Evolutionary conservation across 2,113 vertebrate species (phyloP).

Genomic region (Tragelaphus scriptus): DNA sequence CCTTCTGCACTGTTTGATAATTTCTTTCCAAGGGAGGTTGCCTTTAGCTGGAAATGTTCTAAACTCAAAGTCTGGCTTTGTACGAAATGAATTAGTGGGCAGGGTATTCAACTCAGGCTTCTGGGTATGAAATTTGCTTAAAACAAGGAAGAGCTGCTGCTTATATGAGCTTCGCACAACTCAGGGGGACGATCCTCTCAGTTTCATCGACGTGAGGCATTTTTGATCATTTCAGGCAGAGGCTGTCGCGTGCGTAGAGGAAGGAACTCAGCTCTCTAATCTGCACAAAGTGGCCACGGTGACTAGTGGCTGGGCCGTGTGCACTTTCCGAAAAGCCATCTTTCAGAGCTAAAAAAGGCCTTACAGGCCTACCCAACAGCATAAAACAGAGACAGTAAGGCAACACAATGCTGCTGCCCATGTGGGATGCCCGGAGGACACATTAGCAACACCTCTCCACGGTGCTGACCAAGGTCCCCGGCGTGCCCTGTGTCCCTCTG

Average conservation of each 20-base stretch:
- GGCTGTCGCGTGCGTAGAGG: fast-evolving
- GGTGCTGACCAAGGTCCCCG: background rate
- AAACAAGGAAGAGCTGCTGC: background rate
- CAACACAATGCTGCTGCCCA: fast-evolving
- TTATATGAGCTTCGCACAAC: fast-evolving
- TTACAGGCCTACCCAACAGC: background rate
- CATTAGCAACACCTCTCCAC: fast-evolving
- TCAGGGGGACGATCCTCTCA: fast-evolving
- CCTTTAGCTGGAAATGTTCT: background rate
- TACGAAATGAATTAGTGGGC: background rate
- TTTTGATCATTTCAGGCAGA: background rate
- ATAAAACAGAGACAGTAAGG: background rate
- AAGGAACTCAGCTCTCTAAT: background rate
- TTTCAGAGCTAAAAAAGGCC: background rate
- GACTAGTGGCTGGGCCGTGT: background rate
- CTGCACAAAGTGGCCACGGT: background rate
- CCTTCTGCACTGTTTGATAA: background rate
- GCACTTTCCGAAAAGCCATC: background rate
- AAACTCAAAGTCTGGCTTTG: background rate
- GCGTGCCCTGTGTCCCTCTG: background rate
- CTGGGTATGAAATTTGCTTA: background rate
- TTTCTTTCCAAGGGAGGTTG: background rate
- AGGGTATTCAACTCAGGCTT: background rate
- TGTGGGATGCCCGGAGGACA: fast-evolving
- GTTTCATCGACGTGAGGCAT: background rate